A percentile compares a stretch with the other conserved stretches of the same genome.
phyloP scores from a whole-genome alignment of 2,888 invertebrate genomes.

The Teleiodes luculella region DNA sequence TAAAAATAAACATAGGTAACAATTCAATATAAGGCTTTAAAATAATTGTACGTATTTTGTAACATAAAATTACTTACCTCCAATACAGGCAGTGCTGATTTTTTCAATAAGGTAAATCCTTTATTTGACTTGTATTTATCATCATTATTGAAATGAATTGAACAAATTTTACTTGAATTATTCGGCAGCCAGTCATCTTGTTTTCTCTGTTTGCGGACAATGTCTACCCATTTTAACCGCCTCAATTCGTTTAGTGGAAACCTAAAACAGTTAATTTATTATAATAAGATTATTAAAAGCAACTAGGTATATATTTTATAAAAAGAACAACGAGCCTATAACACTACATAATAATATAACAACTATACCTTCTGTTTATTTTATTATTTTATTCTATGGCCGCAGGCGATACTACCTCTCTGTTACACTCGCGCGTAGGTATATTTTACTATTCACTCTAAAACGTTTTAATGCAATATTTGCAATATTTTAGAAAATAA shows the following conservation, averaged over 20 bases:
- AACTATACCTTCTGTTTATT: too few relatives aligned
- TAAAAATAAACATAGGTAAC: too few relatives aligned
- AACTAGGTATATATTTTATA: too few relatives aligned
- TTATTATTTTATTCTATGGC: too few relatives aligned
- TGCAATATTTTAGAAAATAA: too few relatives aligned
- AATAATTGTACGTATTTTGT: neutral
- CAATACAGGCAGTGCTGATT: neutral
- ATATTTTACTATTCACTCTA: too few relatives aligned
- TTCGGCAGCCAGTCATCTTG: constrained; percentile 23
- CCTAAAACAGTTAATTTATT: neutral
- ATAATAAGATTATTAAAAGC: too few relatives aligned
- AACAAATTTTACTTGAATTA: constrained; percentile 24
- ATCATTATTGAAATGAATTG: constrained; percentile 20
- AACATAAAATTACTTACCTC: neutral
- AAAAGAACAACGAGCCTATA: too few relatives aligned
- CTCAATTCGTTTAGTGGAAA: constrained; percentile 22
- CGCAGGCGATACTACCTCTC: too few relatives aligned
- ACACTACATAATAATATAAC: too few relatives aligned
- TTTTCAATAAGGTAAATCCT: constrained; percentile 18
- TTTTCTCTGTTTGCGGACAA: constrained; percentile 23
- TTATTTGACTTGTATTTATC: constrained; percentile 22
- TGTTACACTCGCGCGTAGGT: too few relatives aligned
- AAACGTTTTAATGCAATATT: too few relatives aligned
- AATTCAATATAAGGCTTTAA: neutral
- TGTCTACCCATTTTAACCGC: constrained; percentile 18